Percentiles rank a stretch among this genome's conserved stretches.
Evolutionary conservation across 2,888 invertebrate genomes (phyloP).

Genomic region (Drosophila peninsularis): DNA sequence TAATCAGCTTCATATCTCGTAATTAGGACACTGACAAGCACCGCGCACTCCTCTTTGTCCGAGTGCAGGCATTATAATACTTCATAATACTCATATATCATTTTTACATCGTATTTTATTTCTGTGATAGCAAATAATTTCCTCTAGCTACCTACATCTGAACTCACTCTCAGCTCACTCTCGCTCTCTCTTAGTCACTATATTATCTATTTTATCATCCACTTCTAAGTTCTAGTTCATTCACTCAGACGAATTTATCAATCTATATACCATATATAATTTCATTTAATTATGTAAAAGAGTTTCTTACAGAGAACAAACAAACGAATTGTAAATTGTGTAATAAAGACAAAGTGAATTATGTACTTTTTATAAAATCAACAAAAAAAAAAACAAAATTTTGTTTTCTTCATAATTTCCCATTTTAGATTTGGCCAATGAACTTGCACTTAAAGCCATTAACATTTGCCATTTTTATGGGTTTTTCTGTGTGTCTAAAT

Average conservation of each 20-base stretch:
- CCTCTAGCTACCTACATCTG: constrained; percentile 33
- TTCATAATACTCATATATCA: constrained; percentile 65
- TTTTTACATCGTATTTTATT: constrained; percentile 70
- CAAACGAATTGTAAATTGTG: constrained; percentile 66
- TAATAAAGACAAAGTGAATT: constrained; percentile 69
- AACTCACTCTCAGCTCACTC: constrained; percentile 35
- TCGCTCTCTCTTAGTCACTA: constrained; percentile 63
- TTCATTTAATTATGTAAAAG: constrained; percentile 52
- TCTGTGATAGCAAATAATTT: constrained; percentile 78
- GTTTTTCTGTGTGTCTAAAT: constrained; percentile 41
- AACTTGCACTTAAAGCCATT: constrained; percentile 57
- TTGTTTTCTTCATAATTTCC: not conserved
- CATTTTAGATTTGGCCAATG: constrained; percentile 44
- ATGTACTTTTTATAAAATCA: constrained; percentile 79
- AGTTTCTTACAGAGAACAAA: constrained; percentile 61
- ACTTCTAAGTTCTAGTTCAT: constrained; percentile 52
- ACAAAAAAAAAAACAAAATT: constrained; percentile 16
- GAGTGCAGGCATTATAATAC: constrained; percentile 44
- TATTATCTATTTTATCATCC: constrained; percentile 34
- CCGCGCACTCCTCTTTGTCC: constrained; percentile 26
- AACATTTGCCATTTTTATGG: constrained; percentile 26
- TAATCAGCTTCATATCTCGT: constrained; percentile 79
- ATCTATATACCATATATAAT: constrained; percentile 49
- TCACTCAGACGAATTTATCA: constrained; percentile 71
- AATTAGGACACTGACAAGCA: constrained; percentile 72